Evolutionary conservation across 2,113 vertebrate species (phyloP), one percentile per base, ranked within the genome.

Genomic region (Dromiciops gliroides): DNA sequence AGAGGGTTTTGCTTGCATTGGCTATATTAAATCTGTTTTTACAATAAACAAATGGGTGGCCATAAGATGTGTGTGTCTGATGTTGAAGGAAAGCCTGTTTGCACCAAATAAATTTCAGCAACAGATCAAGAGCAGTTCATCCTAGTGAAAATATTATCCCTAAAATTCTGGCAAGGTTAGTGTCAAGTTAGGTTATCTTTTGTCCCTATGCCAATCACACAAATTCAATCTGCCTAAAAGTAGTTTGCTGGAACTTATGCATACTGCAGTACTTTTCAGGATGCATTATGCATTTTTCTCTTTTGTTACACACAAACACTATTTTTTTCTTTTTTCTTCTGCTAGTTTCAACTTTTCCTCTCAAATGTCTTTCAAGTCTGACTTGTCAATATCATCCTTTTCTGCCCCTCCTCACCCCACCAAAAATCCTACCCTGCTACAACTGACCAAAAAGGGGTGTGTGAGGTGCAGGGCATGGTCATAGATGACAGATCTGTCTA

Each of bases 91-190:
- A 98, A 97, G 95, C 97, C 96, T 8, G 93, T 98, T 98, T 97
- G 95, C 98, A 98, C 98, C 50, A 92, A 98, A 97, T 48, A 93
- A 98, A 98, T 98, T 97, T 98, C 53, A 97, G 97, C 98, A 97
- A 97, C 98, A 98, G 98, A 98, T 97, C 98, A 98, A 98, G 97
- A 98, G 95, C 97, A 94, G 98, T 98, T 98, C 98, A 98, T 97
- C 94, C 88, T 60, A 98, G 94, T 95, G 95, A 97, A 98, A 98
- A 97, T 98, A 98, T 93, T 96, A 97, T 96, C 94, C 53, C 96
- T 47, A 91, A 95, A 97, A 96, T 96, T 94, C 90, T 97, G 97
- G 96, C 92, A 98, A 97, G 96, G 44, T 95, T 52, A 97, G 95
- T 95, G 94, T 96, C 95, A 97, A 89, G 60, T 94, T 90, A 93